These are phyloP conservation scores for Oncopodura yosiiana DNA, from an alignment of 1,140 invertebrate species.

Conservation along the genomic window DNA sequence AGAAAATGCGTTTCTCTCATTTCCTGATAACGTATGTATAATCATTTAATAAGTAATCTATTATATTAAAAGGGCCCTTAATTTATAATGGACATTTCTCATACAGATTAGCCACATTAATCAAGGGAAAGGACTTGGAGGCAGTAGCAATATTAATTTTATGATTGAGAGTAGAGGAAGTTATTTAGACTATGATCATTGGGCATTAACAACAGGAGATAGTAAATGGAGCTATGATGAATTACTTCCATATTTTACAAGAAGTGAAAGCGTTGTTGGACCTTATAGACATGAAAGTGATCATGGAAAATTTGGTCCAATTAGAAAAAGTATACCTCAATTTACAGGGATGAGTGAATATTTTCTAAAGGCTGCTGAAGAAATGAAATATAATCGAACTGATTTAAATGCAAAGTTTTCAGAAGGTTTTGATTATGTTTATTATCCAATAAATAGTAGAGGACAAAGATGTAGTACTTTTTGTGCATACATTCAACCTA, in stretches of 20 bases:
- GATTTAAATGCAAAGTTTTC: slow-evolving; percentile 48
- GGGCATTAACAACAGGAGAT: slow-evolving; percentile 15
- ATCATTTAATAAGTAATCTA: not conserved
- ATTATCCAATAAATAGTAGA: no score
- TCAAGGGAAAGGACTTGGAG: slow-evolving; percentile 6
- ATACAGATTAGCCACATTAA: not conserved
- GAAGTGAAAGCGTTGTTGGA: slow-evolving; percentile 14
- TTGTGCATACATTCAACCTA: slow-evolving; percentile 21
- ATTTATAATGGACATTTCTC: not conserved
- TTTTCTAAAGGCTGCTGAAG: slow-evolving; percentile 56
- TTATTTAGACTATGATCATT: slow-evolving; percentile 14
- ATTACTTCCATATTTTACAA: slow-evolving; percentile 8
- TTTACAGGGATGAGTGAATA: slow-evolving; percentile 37
- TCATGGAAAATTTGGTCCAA: slow-evolving; percentile 3
- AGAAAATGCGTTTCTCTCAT: not conserved
- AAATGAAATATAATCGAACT: slow-evolving; percentile 56
- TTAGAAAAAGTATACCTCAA: slow-evolving; percentile 16
- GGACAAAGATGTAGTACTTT: slow-evolving; percentile 23
- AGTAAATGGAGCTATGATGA: slow-evolving; percentile 10
- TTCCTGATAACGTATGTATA: not conserved
- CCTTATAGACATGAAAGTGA: no score
- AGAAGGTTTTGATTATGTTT: slow-evolving; percentile 39
- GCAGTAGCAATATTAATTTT: not conserved
- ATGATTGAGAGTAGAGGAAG: slow-evolving; percentile 1
- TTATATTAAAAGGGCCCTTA: no score